phyloP scores from a whole-genome alignment of 2,113 vertebrate genomes.

The Lasiurus borealis region DNA sequence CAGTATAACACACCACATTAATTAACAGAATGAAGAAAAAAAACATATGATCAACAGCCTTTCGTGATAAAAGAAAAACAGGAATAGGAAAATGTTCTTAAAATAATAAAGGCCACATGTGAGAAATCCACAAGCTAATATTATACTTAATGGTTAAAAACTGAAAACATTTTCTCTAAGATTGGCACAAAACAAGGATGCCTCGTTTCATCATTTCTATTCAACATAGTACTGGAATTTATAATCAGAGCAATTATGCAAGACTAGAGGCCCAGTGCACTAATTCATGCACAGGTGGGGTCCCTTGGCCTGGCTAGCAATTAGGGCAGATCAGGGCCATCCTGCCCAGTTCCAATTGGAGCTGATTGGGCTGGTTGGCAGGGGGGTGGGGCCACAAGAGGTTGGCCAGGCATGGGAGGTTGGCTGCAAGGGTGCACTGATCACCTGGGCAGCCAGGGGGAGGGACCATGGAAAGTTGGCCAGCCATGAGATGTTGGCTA shows the following conservation, averaged over 20 bases:
- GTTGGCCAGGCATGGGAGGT: no score
- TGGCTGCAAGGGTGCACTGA: no score
- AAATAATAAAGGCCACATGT: not conserved
- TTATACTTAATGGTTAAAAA: not conserved
- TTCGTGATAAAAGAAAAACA: not conserved
- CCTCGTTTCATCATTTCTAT: not conserved
- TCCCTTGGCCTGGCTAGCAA: no score
- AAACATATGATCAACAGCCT: not conserved
- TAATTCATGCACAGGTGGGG: no score
- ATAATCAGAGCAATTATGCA: not conserved
- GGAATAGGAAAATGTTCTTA: not conserved
- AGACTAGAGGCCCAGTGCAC: not conserved
- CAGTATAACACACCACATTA: not conserved
- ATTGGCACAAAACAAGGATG: not conserved
- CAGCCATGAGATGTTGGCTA: no score
- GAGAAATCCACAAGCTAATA: not conserved
- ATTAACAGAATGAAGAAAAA: not conserved
- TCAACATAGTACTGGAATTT: not conserved
- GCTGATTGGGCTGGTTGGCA: no score
- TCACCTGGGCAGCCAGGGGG: no score
- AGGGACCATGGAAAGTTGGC: no score
- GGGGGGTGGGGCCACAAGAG: no score
- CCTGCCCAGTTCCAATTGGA: no score
- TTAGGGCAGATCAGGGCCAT: no score
- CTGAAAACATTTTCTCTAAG: not conserved